A percentile compares a stretch with the other conserved stretches of the same genome.
Evolutionary conservation across 2,113 vertebrate species (phyloP).

Genomic region (Delphinapterus leucas): DNA sequence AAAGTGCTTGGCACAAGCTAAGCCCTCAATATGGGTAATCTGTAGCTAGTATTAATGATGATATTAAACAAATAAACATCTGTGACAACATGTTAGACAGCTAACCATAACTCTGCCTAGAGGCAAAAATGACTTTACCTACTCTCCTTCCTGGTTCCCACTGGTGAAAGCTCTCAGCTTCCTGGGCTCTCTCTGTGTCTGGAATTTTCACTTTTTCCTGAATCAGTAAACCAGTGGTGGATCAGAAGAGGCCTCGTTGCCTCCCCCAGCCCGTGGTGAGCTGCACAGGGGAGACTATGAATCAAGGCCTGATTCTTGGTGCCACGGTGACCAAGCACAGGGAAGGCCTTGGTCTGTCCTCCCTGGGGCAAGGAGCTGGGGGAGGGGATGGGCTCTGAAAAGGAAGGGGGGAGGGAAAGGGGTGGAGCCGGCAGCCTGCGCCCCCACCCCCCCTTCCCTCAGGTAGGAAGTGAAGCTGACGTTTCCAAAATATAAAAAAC

Average conservation of each 20-base stretch:
- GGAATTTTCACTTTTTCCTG: neutral
- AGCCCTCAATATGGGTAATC: neutral
- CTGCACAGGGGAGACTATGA: neutral
- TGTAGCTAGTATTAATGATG: neutral
- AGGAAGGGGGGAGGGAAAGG: neutral
- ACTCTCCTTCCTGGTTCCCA: neutral
- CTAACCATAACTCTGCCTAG: neutral
- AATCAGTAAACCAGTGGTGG: neutral
- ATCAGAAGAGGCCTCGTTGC: neutral
- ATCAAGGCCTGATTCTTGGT: neutral
- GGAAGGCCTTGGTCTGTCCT: neutral
- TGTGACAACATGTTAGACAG: neutral
- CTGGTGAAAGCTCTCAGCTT: conserved; percentile 4
- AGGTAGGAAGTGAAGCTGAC: conserved; percentile 67
- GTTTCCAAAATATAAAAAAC: conserved; percentile 72
- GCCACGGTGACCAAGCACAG: neutral
- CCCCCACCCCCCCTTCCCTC: conserved; percentile 40
- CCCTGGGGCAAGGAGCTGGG: neutral
- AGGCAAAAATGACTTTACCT: conserved; percentile 29
- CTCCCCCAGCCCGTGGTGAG: neutral
- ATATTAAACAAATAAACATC: conserved; percentile 4
- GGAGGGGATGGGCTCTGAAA: neutral
- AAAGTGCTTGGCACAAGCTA: neutral
- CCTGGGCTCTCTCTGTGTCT: neutral
- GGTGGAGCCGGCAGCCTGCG: neutral